Evolutionary conservation across 30 jellyfish, hydroid and myxozoan genomes (phyloP).

Genomic region (Turritopsis dohrnii): DNA sequence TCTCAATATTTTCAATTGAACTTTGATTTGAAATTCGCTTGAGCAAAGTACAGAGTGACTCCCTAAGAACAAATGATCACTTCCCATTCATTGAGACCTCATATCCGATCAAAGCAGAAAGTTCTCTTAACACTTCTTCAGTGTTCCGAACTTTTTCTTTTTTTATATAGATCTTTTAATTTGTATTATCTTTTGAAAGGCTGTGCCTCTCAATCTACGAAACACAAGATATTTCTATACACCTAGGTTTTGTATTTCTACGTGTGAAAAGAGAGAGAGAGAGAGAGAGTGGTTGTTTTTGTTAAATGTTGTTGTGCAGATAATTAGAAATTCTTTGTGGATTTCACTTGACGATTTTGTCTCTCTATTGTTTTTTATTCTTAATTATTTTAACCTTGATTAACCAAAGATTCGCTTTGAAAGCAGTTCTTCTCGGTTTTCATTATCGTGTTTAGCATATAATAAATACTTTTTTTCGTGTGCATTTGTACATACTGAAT

Average conservation of each 20-base stretch:
- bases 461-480: not conserved
- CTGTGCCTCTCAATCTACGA: not conserved
- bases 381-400: no score
- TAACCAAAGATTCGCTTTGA: no score
- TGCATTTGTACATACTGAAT: not conserved
- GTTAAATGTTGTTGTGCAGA: not conserved
- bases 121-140: no score
- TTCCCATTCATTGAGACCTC: not conserved
- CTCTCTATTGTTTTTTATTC: no score
- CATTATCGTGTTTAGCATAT: not conserved
- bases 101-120: no score
- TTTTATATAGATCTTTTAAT: not conserved
- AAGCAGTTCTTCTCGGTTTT: not conserved
- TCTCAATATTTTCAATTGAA: not conserved
- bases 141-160: no score
- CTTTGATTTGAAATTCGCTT: not conserved
- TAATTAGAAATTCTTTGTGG: not conserved
- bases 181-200: not conserved
- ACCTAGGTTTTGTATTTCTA: not conserved
- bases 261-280: no score
- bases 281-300: not conserved
- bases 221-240: not conserved
- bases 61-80: not conserved
- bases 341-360: no score
- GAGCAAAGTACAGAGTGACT: not conserved